Percentiles rank a stretch among this genome's conserved stretches.
Conservation (phyloP, 2,797 vertebrate genomes). For the Anolis apletophallus region DNA sequence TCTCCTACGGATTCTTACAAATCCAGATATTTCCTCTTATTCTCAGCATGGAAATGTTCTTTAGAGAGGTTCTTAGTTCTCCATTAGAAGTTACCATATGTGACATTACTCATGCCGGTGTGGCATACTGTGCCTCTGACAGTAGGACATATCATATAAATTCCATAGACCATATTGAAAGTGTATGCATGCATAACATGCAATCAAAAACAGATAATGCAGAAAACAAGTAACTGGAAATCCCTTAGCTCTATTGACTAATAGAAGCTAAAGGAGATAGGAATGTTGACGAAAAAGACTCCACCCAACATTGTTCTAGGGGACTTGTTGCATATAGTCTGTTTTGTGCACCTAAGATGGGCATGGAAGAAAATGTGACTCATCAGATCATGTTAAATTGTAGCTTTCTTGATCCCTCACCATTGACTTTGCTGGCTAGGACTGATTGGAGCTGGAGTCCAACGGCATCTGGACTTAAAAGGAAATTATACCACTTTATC, state of each 20-base stretch:
- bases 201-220: neutral
- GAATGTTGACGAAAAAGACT: neutral
- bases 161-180: conserved; percentile 11
- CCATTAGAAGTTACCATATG: neutral
- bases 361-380: neutral
- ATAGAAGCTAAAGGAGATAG: neutral
- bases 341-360: neutral
- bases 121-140: neutral
- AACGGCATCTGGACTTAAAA: neutral
- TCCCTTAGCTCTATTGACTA: neutral
- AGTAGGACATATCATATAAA: neutral
- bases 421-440: neutral
- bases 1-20: neutral
- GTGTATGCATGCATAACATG: neutral
- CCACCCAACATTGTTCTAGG: neutral
- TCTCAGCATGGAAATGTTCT: neutral
- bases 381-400: neutral
- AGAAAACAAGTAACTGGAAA: neutral
- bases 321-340: neutral
- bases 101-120: neutral
- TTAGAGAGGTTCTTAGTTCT: neutral
- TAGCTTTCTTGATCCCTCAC: neutral
- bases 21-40: conserved; percentile 9
- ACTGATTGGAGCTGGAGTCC: neutral
- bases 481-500: neutral